phyloP scores from a whole-genome alignment of 30 jellyfish, hydroid and myxozoan genomes.

The Rhopilema esculentum region DNA sequence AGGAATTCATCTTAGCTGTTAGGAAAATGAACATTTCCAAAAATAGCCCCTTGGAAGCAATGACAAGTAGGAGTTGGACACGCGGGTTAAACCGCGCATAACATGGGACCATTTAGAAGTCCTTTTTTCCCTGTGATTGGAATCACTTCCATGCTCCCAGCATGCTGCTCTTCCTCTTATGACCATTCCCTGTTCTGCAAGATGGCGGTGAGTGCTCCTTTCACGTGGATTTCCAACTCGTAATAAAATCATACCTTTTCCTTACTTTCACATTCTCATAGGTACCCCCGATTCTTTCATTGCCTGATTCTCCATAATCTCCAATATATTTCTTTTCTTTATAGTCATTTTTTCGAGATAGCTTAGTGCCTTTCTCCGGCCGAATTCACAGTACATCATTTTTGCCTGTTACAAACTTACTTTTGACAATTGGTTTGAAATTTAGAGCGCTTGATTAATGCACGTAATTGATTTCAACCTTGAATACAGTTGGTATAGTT shows the following conservation, averaged over 20 bases:
- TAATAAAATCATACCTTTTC: not conserved
- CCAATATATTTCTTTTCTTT: no score
- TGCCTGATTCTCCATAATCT: no score
- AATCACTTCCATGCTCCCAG: constrained; percentile 60
- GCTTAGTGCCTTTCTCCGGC: no score
- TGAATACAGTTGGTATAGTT: no score
- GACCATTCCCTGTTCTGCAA: constrained; percentile 81
- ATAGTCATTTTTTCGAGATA: no score
- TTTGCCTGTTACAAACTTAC: no score
- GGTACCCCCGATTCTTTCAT: no score
- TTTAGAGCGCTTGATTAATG: no score
- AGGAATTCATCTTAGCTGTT: no score
- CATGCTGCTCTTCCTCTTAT: constrained; percentile 62
- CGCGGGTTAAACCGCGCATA: not conserved
- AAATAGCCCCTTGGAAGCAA: not conserved
- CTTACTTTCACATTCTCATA: not conserved
- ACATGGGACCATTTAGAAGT: not conserved
- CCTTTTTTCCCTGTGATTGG: constrained; percentile 29
- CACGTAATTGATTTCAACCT: no score
- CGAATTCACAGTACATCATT: no score
- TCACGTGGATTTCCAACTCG: constrained; percentile 65
- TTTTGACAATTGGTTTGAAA: no score
- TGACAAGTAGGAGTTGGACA: not conserved
- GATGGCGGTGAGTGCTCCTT: constrained; percentile 94
- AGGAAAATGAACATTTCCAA: not conserved